Conservation (phyloP, 2,888 invertebrate genomes). For the Esperia sulphurella region DNA sequence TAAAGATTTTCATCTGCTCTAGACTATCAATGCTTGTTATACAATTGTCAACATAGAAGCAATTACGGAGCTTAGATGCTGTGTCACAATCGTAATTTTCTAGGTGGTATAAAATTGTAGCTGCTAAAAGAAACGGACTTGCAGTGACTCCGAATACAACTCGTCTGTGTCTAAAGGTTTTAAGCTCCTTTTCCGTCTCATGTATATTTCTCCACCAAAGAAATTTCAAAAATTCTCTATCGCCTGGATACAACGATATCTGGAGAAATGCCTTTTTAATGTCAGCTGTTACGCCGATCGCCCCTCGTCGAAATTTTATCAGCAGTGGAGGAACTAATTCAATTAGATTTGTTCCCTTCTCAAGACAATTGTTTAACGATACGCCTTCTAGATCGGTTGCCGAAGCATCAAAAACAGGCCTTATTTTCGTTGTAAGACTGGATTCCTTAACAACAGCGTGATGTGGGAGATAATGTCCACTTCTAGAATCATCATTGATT, state of each 20-base stretch:
- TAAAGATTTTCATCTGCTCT: not conserved
- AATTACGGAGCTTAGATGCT: not conserved
- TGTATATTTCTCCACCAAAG: slow-evolving; percentile 7
- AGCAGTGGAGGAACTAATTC: slow-evolving; percentile 7
- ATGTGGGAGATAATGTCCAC: not conserved
- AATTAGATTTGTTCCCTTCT: not conserved
- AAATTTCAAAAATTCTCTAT: slow-evolving; percentile 7
- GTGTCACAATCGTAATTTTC: not conserved
- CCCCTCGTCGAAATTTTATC: slow-evolving; percentile 7
- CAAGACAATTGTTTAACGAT: not conserved
- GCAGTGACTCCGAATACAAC: slow-evolving; percentile 11
- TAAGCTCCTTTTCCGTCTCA: not conserved
- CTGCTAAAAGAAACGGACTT: slow-evolving; percentile 6
- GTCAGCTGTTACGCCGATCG: slow-evolving; percentile 9
- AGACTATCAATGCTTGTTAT: not conserved
- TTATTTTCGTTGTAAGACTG: not conserved
- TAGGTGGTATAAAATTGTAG: not conserved
- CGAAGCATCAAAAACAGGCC: slow-evolving; percentile 1
- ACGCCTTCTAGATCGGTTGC: not conserved
- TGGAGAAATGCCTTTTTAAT: slow-evolving; percentile 10
- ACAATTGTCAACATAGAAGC: slow-evolving; percentile 1
- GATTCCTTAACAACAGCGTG: not conserved
- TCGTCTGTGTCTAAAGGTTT: slow-evolving; percentile 7
- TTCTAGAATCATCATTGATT: not conserved
- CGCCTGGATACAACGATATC: slow-evolving; percentile 3